These are phyloP conservation scores for Regulus satrapa DNA, from an alignment of 2,113 vertebrate genomes.

Conservation along the genomic window DNA sequence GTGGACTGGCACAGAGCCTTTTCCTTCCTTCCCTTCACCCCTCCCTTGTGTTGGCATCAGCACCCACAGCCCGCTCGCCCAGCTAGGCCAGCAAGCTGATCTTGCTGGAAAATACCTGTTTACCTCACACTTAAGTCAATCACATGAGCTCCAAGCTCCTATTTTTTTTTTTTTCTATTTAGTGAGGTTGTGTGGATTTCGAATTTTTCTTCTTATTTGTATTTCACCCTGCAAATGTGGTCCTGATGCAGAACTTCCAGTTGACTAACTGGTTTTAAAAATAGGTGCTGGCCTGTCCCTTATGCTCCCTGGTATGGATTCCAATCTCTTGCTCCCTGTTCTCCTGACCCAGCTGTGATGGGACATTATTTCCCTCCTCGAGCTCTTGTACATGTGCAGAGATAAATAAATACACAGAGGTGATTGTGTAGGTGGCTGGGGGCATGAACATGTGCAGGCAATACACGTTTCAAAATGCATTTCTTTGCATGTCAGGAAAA, in stretches of 20 bases:
- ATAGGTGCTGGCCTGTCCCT: neutral
- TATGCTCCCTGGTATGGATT: neutral
- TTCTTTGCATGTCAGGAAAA: neutral
- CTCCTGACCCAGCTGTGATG: neutral
- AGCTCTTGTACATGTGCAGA: neutral
- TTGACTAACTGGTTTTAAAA: neutral
- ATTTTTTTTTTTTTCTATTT: neutral
- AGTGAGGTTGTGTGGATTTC: neutral
- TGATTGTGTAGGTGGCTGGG: neutral
- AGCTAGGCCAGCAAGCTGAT: neutral
- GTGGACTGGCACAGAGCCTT: neutral
- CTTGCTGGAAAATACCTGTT: neutral
- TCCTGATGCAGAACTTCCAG: neutral
- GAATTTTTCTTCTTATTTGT: neutral
- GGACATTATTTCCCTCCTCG: neutral
- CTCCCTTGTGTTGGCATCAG: neutral
- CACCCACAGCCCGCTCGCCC: neutral
- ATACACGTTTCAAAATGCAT: neutral
- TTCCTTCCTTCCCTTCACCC: neutral
- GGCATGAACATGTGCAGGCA: fast-evolving
- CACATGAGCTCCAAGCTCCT: neutral
- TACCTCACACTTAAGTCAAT: fast-evolving
- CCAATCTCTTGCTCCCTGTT: neutral
- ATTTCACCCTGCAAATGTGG: neutral
- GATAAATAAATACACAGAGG: neutral